A percentile compares a stretch with the other conserved stretches of the same genome.
Evolutionary conservation across 2,888 invertebrate genomes (phyloP).

Genomic region (Heliconius charithonia): DNA sequence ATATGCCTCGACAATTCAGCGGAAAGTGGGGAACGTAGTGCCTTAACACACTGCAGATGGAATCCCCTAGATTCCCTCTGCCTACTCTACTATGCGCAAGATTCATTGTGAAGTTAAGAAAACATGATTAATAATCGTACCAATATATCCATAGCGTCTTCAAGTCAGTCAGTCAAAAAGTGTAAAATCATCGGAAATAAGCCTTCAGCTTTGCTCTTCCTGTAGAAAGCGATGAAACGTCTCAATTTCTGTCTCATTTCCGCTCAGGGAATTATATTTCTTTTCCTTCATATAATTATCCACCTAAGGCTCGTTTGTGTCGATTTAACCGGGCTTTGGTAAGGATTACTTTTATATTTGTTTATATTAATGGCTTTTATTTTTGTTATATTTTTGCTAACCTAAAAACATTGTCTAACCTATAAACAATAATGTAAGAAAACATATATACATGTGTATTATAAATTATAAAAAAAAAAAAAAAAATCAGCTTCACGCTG

Average conservation of each 20-base stretch:
- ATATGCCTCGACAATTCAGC: too few species aligned
- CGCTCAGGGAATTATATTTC: constrained; percentile 20
- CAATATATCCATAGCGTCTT: not conserved
- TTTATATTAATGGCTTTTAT: too few species aligned
- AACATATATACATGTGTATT: too few species aligned
- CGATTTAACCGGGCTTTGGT: not conserved
- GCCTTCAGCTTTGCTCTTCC: constrained; percentile 46
- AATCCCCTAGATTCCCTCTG: too few species aligned
- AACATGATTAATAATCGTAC: not conserved
- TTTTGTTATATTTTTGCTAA: too few species aligned
- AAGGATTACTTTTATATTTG: not conserved
- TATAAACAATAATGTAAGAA: too few species aligned
- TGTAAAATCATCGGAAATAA: constrained; percentile 45
- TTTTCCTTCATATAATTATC: constrained; percentile 27
- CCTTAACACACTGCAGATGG: too few species aligned
- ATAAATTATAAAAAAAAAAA: too few species aligned
- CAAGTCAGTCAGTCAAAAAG: constrained; percentile 22
- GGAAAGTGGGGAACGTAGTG: too few species aligned
- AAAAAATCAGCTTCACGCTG: too few species aligned
- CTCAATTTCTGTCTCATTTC: constrained; percentile 40
- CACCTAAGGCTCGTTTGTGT: constrained; percentile 10
- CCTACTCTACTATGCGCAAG: too few species aligned
- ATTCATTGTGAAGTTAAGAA: not conserved
- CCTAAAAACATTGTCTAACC: too few species aligned
- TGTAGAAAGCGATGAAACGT: constrained; percentile 37